phyloP scores from a whole-genome alignment of 2,797 vertebrate genomes.

The Pyrocephalus nanus region DNA sequence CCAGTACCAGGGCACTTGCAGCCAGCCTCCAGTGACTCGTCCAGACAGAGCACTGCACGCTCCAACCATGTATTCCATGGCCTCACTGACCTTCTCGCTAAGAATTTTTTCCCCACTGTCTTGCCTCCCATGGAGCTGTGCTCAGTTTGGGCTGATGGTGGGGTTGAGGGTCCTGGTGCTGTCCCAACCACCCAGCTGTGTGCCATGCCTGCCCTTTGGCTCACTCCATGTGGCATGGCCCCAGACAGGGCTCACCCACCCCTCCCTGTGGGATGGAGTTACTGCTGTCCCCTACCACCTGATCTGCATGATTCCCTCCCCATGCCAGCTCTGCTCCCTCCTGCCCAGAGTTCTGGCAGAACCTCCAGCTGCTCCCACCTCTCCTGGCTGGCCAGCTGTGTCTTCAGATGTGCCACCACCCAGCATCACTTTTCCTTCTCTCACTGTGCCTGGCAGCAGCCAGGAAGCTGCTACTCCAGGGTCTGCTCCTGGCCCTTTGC shows the following conservation, averaged over 20 bases:
- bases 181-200: neutral
- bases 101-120: neutral
- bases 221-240: accelerated
- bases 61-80: neutral
- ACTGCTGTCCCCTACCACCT: neutral
- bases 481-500: constrained; percentile 72
- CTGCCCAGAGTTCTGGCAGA: constrained; percentile 66
- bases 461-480: constrained; percentile 75
- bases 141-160: accelerated
- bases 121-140: neutral
- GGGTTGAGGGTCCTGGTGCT: neutral
- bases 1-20: neutral
- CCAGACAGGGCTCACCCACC: neutral
- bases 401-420: constrained; percentile 76
- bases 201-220: accelerated
- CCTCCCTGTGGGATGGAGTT: accelerated
- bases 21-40: neutral
- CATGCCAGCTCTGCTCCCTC: neutral
- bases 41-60: neutral
- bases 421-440: constrained; percentile 78
- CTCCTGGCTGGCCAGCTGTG: constrained; percentile 69
- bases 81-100: neutral
- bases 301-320: neutral
- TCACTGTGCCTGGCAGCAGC: constrained; percentile 70
- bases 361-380: constrained; percentile 75